phyloP scores from a whole-genome alignment of 2,113 vertebrate genomes.

The Choloepus hoffmanni region DNA sequence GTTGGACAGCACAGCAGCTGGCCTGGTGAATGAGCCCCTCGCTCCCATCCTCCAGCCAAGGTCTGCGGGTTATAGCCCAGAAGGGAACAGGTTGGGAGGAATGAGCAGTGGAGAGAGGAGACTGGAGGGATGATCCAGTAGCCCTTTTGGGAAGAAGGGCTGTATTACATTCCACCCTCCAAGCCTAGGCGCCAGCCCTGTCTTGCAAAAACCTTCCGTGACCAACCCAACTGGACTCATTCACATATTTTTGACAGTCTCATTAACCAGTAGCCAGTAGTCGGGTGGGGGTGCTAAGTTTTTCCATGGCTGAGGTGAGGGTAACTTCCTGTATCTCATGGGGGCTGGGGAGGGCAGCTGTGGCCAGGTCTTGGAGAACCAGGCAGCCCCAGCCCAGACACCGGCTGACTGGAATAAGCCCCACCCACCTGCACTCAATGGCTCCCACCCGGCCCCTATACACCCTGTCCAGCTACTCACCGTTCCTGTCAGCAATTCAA shows the following conservation, averaged over 20 bases:
- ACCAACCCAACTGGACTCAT: neutral
- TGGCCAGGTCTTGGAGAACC: neutral
- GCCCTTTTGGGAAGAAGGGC: neutral
- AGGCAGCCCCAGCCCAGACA: neutral
- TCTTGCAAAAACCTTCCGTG: neutral
- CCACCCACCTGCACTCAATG: neutral
- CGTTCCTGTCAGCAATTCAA: conserved; percentile 95
- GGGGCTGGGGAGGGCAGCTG: neutral
- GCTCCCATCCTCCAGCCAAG: neutral
- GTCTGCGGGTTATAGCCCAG: neutral
- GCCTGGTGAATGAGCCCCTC: neutral
- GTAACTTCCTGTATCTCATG: neutral
- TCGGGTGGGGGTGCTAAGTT: too few relatives aligned
- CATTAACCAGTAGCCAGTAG: neutral
- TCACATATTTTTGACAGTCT: neutral
- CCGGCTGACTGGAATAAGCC: neutral
- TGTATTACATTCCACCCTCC: neutral
- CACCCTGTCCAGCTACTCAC: conserved; percentile 85
- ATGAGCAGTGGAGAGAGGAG: neutral
- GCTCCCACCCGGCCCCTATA: neutral
- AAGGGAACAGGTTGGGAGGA: neutral
- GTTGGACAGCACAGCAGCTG: neutral
- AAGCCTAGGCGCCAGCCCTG: too few relatives aligned
- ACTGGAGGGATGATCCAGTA: neutral
- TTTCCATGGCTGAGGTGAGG: neutral